Conservation (phyloP, 2,797 vertebrate genomes). For the Ptychadena robeensis region DNA sequence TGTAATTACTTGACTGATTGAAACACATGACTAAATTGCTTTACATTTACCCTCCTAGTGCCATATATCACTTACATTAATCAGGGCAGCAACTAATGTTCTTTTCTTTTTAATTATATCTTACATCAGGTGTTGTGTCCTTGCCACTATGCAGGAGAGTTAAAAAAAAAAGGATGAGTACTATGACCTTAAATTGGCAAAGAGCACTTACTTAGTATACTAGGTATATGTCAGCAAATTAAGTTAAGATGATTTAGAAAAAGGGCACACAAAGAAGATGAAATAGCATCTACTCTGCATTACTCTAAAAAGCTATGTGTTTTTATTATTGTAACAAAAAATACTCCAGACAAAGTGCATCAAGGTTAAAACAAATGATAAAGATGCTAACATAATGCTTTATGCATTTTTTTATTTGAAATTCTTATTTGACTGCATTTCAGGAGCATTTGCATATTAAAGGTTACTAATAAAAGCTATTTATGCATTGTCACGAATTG, state of each 20-base stretch:
- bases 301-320: too few relatives aligned
- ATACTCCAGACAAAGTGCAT: too few relatives aligned
- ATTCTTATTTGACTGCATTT: too few relatives aligned
- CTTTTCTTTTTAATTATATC: slow-evolving; percentile 52
- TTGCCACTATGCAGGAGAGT: slow-evolving; percentile 38
- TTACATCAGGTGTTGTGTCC: slow-evolving; percentile 51
- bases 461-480: background rate
- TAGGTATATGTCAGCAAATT: slow-evolving; percentile 51
- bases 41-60: slow-evolving; percentile 40
- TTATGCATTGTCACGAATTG: too few relatives aligned
- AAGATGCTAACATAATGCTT: background rate
- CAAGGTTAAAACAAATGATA: too few relatives aligned
- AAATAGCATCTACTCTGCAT: too few relatives aligned
- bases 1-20: slow-evolving; percentile 60
- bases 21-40: slow-evolving; percentile 49
- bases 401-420: background rate
- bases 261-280: background rate
- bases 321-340: too few relatives aligned
- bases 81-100: slow-evolving; percentile 55
- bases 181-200: slow-evolving; percentile 57
- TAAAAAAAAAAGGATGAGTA: slow-evolving; percentile 35
- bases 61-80: slow-evolving; percentile 60
- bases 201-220: slow-evolving; percentile 30
- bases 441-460: background rate
- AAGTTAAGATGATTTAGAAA: slow-evolving; percentile 30